Evolutionary conservation across 2,113 vertebrate genomes (phyloP), one percentile per base, ranked within the genome.

Genomic region (Hippocampus comes): DNA sequence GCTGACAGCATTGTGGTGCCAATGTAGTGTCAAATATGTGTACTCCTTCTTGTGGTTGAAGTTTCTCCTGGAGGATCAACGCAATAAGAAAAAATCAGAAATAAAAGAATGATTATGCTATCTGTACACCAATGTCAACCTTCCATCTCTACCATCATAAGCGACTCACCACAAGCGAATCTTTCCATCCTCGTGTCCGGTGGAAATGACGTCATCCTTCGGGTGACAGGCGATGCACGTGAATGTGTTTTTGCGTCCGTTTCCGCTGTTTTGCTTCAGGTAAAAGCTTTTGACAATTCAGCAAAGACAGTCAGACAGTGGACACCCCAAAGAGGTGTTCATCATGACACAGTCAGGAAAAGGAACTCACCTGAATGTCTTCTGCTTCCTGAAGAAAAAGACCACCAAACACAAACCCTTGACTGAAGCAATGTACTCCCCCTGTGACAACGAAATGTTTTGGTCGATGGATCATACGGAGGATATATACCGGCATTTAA

Each of bases 101-200:
- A 30, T 27, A 30, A 43, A 64, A 64, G 38, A 43, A 43, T 1
- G 5, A 1, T 12, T 43, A 59, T 15, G 10, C 3, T 2, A 59
- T 5, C 10, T 23, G 12, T 57, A 23, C 9, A 12, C n/a, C 23
- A 15, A 20, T 11, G 41, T 46, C 9, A 38, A 63, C 60, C 14
- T 23, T 18, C 17, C 27, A 14, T 63, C 23, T 2, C 10, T 46
- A 3, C 1, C 27, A 11, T 57, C 2, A 67, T 23, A 0, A 2
- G 2, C 7, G 1, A 73, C 94, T 74, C 83, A 99, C 97, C 97
- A 99, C 49, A 98, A 85, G 9, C 97, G 94, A 34, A 99, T 98
- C 85, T 95, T 97, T 53, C 97, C 97, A 51, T 99, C 96, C 42
- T 89, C 86, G 2, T 99, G 97, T 30, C 97, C 97, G 0, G 94